Evolutionary conservation across 2,888 invertebrate genomes (phyloP), one percentile per base, ranked within the genome.

Genomic region (Elmis aenea): DNA sequence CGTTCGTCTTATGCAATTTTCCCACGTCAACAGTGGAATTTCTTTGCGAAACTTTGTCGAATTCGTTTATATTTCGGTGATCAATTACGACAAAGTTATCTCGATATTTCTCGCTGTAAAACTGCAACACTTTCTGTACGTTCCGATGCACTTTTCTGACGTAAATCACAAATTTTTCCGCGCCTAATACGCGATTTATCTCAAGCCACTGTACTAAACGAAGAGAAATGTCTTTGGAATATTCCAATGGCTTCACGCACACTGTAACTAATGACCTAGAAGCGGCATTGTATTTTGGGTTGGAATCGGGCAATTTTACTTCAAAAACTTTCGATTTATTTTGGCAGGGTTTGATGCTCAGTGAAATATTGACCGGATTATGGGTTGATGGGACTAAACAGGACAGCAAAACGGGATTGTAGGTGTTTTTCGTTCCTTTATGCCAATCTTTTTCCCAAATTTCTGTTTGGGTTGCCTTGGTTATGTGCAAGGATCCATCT

Each of bases 241-340:
- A 85, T 51, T 77, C 73, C 63, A 85, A 64, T 33, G 84, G 83
- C 64, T 85, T 85, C 2, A 85, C 81, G 55, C 85, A 85, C 24
- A 85, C 67, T 6, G 79, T 81, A 48, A 83, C 14, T 18, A 18
- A 14, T 21, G 10, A 12, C 9, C 6, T 26, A 12, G 21, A 33
- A 13, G 28, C 18, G 5, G 5, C 6, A 12, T 20, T 21, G 5
- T 14, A 14, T 13, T 29, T 18, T 3, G 11, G 18, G 21, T 24
- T 13, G n/a, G 52, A 12, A 43, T 42, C 16, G 25, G 26, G 3
- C 27, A 22, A 13, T 59, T 60, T 2, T 71, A 69, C 46, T 69
- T 57, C 42, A 21, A 33, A 47, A 37, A 15, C 34, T 5, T 12
- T 21, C 24, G 13, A 11, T n/a, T 26, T 35, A 12, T 38, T 27